Conservation (phyloP, 2,888 invertebrate species). For the Tetramorium bicarinatum region DNA sequence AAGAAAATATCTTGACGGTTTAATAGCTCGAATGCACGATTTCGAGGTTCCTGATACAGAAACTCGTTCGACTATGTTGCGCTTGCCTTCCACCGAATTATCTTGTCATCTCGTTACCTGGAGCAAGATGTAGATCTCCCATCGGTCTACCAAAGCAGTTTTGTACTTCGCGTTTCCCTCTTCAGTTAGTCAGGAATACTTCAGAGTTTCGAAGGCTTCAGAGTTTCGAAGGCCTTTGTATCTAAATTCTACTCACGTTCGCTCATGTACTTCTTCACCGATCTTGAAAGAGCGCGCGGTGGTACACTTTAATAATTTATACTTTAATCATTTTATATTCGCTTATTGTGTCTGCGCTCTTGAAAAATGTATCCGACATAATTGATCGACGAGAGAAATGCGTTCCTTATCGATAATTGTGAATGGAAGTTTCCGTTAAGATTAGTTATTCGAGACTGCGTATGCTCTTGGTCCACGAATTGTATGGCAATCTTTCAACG, state of each 20-base stretch:
- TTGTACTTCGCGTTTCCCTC: conserved; percentile 62
- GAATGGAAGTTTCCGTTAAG: not conserved
- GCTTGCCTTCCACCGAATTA: conserved; percentile 64
- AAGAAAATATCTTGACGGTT: conserved; percentile 14
- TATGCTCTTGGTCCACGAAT: not conserved
- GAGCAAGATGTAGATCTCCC: conserved; percentile 66
- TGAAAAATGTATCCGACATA: not conserved
- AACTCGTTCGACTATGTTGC: conserved; percentile 56
- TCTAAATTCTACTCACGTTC: conserved; percentile 53
- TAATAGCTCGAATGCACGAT: conserved; percentile 24
- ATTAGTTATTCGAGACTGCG: not conserved
- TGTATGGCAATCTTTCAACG: not conserved
- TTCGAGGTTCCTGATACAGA: conserved; percentile 53
- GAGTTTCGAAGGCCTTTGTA: conserved; percentile 40
- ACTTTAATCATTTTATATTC: conserved; percentile 18
- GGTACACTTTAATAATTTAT: conserved; percentile 27
- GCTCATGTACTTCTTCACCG: conserved; percentile 33
- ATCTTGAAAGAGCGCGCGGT: conserved; percentile 24
- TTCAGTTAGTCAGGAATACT: conserved; percentile 34
- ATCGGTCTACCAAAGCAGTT: conserved; percentile 60
- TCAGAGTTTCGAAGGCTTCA: conserved; percentile 37
- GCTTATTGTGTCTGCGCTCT: not conserved
- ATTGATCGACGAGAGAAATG: not conserved
- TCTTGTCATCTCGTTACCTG: conserved; percentile 68
- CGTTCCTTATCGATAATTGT: not conserved